phyloP scores from a whole-genome alignment of 2,888 invertebrate species.

The Micoletzkya japonica region DNA sequence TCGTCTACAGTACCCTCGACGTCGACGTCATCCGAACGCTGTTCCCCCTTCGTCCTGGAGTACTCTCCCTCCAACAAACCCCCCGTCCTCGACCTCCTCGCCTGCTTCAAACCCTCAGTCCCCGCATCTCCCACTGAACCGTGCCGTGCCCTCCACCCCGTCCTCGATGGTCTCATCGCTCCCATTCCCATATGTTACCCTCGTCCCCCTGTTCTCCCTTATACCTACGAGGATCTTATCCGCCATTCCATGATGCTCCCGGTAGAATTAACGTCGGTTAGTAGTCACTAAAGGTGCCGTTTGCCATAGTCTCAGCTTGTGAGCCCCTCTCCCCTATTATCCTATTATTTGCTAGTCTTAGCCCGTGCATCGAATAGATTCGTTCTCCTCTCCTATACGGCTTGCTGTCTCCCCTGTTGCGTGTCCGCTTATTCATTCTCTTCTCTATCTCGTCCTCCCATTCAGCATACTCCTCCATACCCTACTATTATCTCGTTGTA shows the following conservation, averaged over 20 bases:
- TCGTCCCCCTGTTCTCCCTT: slow-evolving; percentile 32
- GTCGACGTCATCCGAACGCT: slow-evolving; percentile 31
- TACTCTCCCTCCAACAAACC: slow-evolving; percentile 54
- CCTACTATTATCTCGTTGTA: too few relatives aligned
- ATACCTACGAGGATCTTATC: slow-evolving; percentile 34
- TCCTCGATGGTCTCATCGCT: slow-evolving; percentile 55
- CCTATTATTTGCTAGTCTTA: neutral
- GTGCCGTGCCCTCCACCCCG: slow-evolving; percentile 37
- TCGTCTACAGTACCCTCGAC: slow-evolving; percentile 33
- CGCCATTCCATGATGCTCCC: slow-evolving; percentile 10
- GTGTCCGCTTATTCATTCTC: neutral
- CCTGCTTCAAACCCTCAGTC: slow-evolving; percentile 21
- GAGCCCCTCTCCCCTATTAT: neutral
- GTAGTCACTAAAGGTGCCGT: slow-evolving; percentile 22
- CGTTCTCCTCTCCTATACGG: slow-evolving; percentile 2
- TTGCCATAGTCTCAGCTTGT: too few relatives aligned
- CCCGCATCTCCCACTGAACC: neutral
- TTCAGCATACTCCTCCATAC: neutral
- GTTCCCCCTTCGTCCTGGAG: slow-evolving; percentile 46
- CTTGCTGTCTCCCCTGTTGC: slow-evolving; percentile 10
- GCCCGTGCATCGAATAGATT: neutral
- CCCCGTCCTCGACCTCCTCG: slow-evolving; percentile 26
- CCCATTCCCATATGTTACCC: slow-evolving; percentile 46
- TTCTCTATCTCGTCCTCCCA: neutral
- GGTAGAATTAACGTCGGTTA: slow-evolving; percentile 3